Evolutionary conservation across 1,140 invertebrate genomes (phyloP).

Genomic region (Theocolax elegans): DNA sequence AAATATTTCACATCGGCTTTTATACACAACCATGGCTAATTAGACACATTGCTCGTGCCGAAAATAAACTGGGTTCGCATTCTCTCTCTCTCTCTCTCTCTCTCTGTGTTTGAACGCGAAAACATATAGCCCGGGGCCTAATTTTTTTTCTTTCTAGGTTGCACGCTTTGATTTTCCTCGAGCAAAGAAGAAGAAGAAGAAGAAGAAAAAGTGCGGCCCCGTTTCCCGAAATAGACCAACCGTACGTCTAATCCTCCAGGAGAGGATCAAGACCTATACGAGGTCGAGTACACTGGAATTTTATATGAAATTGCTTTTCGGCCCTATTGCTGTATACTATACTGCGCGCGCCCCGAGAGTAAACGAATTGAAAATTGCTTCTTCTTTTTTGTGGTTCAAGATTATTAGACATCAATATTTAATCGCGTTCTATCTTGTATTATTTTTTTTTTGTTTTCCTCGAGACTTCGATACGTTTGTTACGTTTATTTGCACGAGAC

Average conservation of each 20-base stretch:
- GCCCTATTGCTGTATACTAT: conserved; percentile 2
- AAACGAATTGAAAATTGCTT: conserved; percentile 31
- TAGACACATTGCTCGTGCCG: background rate
- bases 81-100: too few species aligned
- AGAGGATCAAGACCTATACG: conserved; percentile 16
- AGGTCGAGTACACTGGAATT: conserved; percentile 1
- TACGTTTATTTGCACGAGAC: too few species aligned
- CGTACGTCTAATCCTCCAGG: conserved; percentile 12
- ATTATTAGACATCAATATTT: conserved; percentile 10
- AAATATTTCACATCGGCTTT: too few species aligned
- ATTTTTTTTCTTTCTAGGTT: conserved; percentile 21
- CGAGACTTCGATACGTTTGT: too few species aligned
- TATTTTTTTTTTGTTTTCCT: too few species aligned
- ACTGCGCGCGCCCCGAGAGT: background rate
- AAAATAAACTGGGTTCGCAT: conserved; percentile 7
- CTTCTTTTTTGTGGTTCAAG: background rate
- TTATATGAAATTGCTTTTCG: conserved; percentile 32
- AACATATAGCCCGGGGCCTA: background rate
- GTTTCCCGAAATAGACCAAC: conserved; percentile 30
- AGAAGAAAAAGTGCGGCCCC: conserved; percentile 5
- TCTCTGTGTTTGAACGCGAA: too few species aligned
- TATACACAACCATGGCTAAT: too few species aligned
- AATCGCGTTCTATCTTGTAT: too few species aligned
- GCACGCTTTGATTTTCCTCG: conserved; percentile 21
- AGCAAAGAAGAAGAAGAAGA: background rate